Base-by-base conservation (phyloP, 2,113 vertebrate species). In the Gasterosteus aculeatus region DNA sequence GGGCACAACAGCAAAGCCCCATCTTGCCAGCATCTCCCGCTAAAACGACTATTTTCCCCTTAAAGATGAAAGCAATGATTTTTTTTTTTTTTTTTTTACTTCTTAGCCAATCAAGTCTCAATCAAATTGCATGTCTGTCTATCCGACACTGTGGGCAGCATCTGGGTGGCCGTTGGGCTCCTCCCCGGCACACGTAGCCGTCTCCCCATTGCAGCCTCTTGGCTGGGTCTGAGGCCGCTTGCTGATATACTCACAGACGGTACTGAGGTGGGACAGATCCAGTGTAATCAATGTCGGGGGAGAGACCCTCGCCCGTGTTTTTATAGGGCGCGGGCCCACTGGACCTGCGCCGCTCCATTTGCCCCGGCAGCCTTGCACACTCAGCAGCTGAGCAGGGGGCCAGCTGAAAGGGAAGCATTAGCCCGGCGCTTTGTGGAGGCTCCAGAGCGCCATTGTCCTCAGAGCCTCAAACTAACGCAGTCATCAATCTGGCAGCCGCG, bases 241-340 rank as follows among this genome's bases (percentile, higher is more conserved):
- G 86, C 73, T 82, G 78, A 41, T 11, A 93, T 94, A 95, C 94
- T 95, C 89, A 94, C 94, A 92, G 89, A 92, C 87, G 18, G 87
- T 89, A 93, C 90, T 90, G 87, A 94, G 85, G 91, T 84, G 91
- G 92, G 91, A 92, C 92, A 94, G 91, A 93, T 94, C 89, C 92
- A 88, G 92, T 88, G 71, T 90, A 91, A 91, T 92, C 91, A 93
- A 89, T 93, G 91, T 88, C 84, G 72, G 77, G 74, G 71, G 66
- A 62, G 73, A 80, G 89, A 82, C 75, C 84, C 86, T 74, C 71
- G 63, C 75, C 68, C 56, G 87, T 54, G 88, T 83, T 94, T 95
- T 93, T 95, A 95, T 95, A 94, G 92, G 85, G 85, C 72, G 82
- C 78, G 49, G 83, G 87, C 75, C 86, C 88, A 87, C 84, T 86